phyloP scores from a whole-genome alignment of 1,140 invertebrate species.

The Neodiprion fabricii region DNA sequence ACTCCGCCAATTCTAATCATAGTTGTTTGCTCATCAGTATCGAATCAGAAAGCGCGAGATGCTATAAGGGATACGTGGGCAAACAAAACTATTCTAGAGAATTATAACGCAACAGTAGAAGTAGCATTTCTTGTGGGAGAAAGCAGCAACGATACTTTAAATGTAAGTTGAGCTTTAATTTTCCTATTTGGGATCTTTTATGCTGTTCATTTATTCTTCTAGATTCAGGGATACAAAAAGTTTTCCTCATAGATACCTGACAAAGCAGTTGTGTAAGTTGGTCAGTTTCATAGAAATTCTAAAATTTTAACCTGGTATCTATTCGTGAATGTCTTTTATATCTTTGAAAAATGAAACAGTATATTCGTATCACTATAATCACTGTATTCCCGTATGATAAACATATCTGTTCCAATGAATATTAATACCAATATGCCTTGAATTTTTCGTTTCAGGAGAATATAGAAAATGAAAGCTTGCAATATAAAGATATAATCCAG shows the following conservation, averaged over 20 bases:
- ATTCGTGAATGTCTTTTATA: neutral
- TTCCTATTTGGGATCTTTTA: conserved; percentile 4
- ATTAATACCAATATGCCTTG: conserved; percentile 12
- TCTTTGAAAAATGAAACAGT: conserved; percentile 21
- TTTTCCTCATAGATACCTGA: too few relatives aligned
- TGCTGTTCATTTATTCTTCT: neutral
- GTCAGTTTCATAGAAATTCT: too few relatives aligned
- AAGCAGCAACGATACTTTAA: conserved; percentile 62
- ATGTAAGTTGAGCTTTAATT: conserved; percentile 50
- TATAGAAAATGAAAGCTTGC: conserved; percentile 66
- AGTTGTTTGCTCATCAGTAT: conserved; percentile 75
- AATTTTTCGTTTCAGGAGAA: conserved; percentile 57
- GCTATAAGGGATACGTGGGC: conserved; percentile 87
- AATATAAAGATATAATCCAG: conserved; percentile 86
- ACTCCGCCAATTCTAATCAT: conserved; percentile 70
- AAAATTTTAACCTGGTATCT: too few relatives aligned
- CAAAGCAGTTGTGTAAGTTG: too few relatives aligned
- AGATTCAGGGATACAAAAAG: too few relatives aligned
- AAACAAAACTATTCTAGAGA: conserved; percentile 65
- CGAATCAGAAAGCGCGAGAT: conserved; percentile 69
- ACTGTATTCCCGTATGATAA: conserved; percentile 3
- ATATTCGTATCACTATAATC: conserved; percentile 16
- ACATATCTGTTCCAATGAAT: conserved; percentile 2
- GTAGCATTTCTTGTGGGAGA: conserved; percentile 67
- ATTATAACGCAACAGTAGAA: conserved; percentile 53